Conservation (phyloP, 2,113 vertebrate species). For the Panthera uncia region DNA sequence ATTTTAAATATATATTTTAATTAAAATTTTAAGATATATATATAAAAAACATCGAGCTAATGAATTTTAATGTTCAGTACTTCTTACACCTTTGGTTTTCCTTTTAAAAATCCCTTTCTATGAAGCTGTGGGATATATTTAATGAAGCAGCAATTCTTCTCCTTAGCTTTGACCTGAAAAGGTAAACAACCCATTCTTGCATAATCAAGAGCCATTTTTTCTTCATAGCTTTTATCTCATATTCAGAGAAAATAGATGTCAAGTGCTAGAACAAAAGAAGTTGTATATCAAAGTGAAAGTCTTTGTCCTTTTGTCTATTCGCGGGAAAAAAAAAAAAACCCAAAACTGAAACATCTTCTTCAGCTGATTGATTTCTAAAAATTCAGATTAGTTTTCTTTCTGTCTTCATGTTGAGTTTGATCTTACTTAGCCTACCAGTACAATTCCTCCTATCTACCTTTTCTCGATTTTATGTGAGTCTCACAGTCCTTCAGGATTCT, state of each 20-base stretch:
- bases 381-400: not conserved
- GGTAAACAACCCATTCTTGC: not conserved
- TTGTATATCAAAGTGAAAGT: not conserved
- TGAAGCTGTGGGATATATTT: not conserved
- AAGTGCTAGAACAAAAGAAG: not conserved
- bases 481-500: not conserved
- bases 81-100: conserved; percentile 5
- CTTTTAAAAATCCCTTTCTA: not conserved
- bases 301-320: not conserved
- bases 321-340: not conserved
- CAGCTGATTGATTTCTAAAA: not conserved
- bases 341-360: not conserved
- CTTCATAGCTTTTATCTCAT: not conserved
- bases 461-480: not conserved
- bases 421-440: not conserved
- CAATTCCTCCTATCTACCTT: not conserved
- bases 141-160: not conserved
- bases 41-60: not conserved
- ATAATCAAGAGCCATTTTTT: not conserved
- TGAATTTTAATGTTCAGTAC: not conserved
- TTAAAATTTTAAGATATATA: too few relatives aligned
- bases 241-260: conserved; percentile 3
- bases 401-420: not conserved
- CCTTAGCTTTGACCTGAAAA: not conserved
- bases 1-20: too few relatives aligned